A percentile compares a stretch with the other conserved stretches of the same genome.
Evolutionary conservation across 35 echinoderm and acorn worm genomes (phyloP).

Genomic region (Stichopus chloronotus): DNA sequence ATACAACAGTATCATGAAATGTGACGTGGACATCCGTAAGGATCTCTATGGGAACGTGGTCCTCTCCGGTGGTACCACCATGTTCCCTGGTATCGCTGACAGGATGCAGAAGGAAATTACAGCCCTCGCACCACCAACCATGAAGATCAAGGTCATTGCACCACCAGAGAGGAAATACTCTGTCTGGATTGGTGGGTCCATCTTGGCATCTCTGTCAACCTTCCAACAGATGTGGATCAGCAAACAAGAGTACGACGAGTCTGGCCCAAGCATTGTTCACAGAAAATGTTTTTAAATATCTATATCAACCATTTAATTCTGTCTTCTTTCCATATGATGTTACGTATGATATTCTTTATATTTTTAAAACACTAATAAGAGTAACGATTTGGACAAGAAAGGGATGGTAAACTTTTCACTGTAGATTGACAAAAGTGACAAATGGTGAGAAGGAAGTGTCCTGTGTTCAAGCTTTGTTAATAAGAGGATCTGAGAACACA

Average conservation of each 20-base stretch:
- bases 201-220: constrained; percentile 57
- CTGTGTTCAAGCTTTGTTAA: no score
- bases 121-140: constrained; percentile 70
- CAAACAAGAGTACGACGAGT: constrained; percentile 68
- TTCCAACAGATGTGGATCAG: constrained; percentile 73
- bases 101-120: constrained; percentile 71
- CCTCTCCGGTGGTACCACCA: constrained; percentile 85
- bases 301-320: no score
- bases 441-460: no score
- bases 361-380: no score
- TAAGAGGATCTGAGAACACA: no score
- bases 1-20: constrained; percentile 76
- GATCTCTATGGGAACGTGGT: constrained; percentile 79
- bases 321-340: no score
- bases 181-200: constrained; percentile 89
- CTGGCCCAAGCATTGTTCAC: constrained; percentile 53
- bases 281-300: constrained; percentile 50
- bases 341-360: no score
- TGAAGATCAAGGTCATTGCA: constrained; percentile 96
- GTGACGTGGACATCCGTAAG: constrained; percentile 54
- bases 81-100: constrained; percentile 77
- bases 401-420: no score
- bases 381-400: no score
- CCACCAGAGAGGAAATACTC: constrained; percentile 95
- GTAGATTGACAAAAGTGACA: no score